These are phyloP conservation scores for Microctonus brassicae DNA, from an alignment of 2,888 invertebrate species.

Conservation along the genomic window DNA sequence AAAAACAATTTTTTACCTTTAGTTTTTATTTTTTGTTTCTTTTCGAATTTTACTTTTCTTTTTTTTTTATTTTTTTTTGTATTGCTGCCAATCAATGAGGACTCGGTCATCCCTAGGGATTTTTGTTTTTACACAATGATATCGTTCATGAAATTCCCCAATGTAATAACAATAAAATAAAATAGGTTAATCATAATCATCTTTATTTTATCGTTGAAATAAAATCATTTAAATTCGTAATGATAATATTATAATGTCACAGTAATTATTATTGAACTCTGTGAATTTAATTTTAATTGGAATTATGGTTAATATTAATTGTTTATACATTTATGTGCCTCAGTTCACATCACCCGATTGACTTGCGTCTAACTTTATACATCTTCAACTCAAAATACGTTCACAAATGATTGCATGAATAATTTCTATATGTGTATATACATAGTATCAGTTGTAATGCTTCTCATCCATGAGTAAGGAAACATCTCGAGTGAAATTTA, in stretches of 20 bases:
- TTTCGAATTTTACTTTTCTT: background rate
- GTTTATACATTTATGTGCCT: background rate
- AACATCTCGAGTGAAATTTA: background rate
- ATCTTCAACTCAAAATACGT: background rate
- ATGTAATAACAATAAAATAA: background rate
- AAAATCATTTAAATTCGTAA: background rate
- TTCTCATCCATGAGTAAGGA: background rate
- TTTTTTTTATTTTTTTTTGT: background rate
- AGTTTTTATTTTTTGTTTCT: background rate
- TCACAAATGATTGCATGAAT: background rate
- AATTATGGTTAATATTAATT: background rate
- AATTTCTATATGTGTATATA: background rate
- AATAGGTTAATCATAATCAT: background rate
- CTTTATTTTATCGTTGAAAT: background rate
- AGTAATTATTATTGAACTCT: background rate
- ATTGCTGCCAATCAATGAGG: background rate
- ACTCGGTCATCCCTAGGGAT: background rate
- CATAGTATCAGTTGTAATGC: background rate
- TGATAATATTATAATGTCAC: background rate
- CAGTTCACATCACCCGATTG: background rate
- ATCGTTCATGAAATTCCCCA: background rate
- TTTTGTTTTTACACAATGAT: background rate
- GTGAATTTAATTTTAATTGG: background rate
- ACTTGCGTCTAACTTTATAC: background rate
- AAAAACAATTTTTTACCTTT: background rate